A percentile compares a stretch with the other conserved stretches of the same genome.
Evolutionary conservation across 2,113 vertebrate genomes (phyloP).

Genomic region (Pogona vitticeps): DNA sequence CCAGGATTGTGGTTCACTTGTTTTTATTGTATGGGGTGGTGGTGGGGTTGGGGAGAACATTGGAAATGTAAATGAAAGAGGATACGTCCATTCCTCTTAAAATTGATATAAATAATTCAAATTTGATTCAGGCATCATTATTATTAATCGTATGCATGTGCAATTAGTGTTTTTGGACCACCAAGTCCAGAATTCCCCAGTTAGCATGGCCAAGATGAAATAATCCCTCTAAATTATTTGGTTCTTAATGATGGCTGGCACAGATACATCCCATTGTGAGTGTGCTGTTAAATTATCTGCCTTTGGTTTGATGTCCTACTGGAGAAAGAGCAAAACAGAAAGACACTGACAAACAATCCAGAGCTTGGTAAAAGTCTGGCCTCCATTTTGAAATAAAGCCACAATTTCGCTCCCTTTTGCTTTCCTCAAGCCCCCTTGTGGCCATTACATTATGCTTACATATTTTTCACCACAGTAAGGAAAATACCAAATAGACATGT

Average conservation of each 20-base stretch:
- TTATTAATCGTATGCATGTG: neutral
- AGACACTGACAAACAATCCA: neutral
- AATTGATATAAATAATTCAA: neutral
- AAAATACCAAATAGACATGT: no score
- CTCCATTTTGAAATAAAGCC: neutral
- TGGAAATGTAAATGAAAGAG: constrained; percentile 15
- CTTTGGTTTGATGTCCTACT: neutral
- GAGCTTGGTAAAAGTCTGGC: no score
- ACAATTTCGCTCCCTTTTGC: neutral
- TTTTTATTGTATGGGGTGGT: constrained; percentile 27
- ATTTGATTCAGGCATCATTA: neutral
- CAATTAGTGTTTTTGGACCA: no score
- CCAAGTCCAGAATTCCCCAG: no score
- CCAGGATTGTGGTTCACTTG: constrained; percentile 11
- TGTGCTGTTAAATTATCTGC: neutral
- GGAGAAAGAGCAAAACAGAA: neutral
- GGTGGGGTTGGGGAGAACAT: neutral
- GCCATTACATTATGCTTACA: neutral
- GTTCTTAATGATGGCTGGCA: no score
- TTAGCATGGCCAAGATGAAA: no score
- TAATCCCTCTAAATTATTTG: no score
- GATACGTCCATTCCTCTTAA: neutral
- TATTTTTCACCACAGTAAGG: no score
- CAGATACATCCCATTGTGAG: no score
- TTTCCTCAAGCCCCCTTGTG: neutral